Conservation (phyloP, 2,113 vertebrate genomes). For the Pica pica region DNA sequence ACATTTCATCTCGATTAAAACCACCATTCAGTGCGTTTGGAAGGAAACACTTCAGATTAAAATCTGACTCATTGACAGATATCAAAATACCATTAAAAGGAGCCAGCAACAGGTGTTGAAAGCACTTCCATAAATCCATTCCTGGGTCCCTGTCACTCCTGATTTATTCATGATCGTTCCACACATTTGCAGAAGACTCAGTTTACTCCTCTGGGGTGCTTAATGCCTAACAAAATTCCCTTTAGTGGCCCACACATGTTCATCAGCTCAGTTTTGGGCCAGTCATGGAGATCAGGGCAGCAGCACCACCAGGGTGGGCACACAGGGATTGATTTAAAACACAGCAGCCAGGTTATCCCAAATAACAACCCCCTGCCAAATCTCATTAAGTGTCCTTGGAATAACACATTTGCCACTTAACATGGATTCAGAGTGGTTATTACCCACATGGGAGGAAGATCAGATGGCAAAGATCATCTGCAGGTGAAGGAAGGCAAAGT, state of each 20-base stretch:
- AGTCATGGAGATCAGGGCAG: background rate
- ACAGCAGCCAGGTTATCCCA: background rate
- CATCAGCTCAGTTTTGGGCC: background rate
- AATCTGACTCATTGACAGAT: background rate
- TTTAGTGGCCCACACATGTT: background rate
- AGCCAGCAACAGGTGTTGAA: background rate
- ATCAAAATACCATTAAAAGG: background rate
- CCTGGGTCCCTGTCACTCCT: background rate
- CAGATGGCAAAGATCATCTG: background rate
- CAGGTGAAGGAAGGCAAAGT: background rate
- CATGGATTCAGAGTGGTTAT: background rate
- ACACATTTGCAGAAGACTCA: background rate
- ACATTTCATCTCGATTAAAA: background rate
- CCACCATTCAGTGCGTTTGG: background rate
- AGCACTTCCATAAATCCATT: background rate
- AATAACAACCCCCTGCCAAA: background rate
- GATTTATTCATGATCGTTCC: background rate
- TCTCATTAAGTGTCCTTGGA: background rate
- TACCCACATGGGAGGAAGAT: background rate
- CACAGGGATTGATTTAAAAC: background rate
- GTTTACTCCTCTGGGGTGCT: background rate
- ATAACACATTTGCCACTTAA: background rate
- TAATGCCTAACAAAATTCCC: background rate
- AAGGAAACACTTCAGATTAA: constrained; percentile 10
- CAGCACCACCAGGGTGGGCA: background rate